Evolutionary conservation across 2,113 vertebrate species (phyloP).

Genomic region (Poeciliopsis prolifica): DNA sequence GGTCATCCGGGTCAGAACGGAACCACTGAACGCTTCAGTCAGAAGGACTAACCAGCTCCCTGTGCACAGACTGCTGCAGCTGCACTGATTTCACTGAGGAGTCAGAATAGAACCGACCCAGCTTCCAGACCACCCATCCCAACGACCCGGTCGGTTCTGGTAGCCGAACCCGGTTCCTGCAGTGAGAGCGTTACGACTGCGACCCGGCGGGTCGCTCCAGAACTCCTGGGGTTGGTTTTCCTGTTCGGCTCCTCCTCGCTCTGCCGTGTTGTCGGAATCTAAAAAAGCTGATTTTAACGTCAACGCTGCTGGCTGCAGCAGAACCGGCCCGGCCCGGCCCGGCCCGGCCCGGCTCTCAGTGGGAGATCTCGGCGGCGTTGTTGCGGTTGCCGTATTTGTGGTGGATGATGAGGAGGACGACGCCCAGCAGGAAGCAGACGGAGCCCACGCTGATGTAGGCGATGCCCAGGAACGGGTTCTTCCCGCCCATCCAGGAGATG

Average conservation of each 20-base stretch:
- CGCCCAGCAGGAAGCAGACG: constrained; percentile 96
- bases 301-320: too few species aligned
- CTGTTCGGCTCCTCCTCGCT: not conserved
- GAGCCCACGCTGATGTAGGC: constrained; percentile 97
- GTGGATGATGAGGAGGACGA: constrained; percentile 94
- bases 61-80: too few species aligned
- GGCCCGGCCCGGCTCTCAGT: constrained; percentile 89
- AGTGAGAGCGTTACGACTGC: too few species aligned
- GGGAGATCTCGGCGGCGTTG: constrained; percentile 91
- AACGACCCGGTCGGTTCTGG: too few species aligned
- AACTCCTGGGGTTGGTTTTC: not conserved
- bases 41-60: too few species aligned
- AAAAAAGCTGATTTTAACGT: too few species aligned
- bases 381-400: constrained; percentile 96
- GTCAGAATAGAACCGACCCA: too few species aligned
- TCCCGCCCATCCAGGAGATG: constrained; percentile 99
- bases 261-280: too few species aligned
- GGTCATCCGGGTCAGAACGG: too few species aligned
- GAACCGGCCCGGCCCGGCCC: not conserved
- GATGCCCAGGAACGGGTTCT: constrained; percentile 98
- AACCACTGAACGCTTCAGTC: too few species aligned
- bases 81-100: too few species aligned
- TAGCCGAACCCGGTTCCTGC: not conserved
- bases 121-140: too few species aligned
- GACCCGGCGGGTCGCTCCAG: not conserved